These are phyloP conservation scores for Tolmerus cingulatus DNA, from an alignment of 2,888 invertebrate genomes.

Conservation along the genomic window DNA sequence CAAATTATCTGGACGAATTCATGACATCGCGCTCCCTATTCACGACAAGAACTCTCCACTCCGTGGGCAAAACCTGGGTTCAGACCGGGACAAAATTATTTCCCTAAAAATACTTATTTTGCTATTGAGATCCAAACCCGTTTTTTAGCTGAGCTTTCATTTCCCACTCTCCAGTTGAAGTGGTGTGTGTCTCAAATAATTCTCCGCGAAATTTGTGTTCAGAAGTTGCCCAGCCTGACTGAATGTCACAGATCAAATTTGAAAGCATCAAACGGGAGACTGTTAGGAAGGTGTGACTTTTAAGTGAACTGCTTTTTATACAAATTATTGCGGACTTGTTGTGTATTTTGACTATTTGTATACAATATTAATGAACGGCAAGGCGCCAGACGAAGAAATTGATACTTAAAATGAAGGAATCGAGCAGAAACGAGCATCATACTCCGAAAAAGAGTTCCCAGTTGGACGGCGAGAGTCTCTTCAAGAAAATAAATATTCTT, in stretches of 20 bases:
- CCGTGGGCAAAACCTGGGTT: no score
- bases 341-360: background rate
- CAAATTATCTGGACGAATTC: background rate
- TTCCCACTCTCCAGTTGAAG: background rate
- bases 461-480: constrained; percentile 57
- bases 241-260: background rate
- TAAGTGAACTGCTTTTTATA: background rate
- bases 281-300: background rate
- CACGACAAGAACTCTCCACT: no score
- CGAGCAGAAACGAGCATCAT: background rate
- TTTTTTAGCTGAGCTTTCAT: background rate
- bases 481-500: constrained; percentile 62
- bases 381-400: no score
- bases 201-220: background rate
- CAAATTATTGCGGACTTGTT: background rate
- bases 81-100: no score
- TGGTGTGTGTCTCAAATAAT: background rate
- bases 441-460: constrained; percentile 54
- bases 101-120: no score
- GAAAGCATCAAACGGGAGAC: background rate
- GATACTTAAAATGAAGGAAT: background rate
- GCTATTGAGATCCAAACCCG: background rate
- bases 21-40: background rate
- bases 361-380: background rate
- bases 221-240: background rate